These are phyloP conservation scores for Spatula clypeata DNA, from an alignment of 2,797 vertebrate genomes.

Conservation along the genomic window DNA sequence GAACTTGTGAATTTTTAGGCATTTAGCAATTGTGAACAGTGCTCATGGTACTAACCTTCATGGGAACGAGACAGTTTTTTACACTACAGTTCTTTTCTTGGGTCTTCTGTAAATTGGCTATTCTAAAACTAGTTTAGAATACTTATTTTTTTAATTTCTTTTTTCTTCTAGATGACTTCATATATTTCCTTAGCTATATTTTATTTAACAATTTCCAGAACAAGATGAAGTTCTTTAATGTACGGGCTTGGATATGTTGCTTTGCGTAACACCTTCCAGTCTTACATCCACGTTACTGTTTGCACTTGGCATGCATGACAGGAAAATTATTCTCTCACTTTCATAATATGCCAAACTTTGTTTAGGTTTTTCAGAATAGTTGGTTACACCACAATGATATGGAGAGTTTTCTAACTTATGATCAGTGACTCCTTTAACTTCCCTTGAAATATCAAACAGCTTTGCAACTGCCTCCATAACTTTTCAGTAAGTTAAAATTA, in stretches of 20 bases:
- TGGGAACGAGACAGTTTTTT: neutral
- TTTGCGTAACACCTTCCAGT: neutral
- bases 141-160: neutral
- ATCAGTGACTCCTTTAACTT: neutral
- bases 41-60: neutral
- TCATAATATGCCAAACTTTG: neutral
- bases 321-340: neutral
- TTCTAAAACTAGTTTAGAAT: neutral
- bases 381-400: neutral
- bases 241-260: neutral
- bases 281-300: neutral
- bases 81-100: neutral
- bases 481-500: neutral
- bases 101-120: neutral
- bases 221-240: neutral
- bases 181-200: neutral
- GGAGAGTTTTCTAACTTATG: neutral
- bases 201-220: neutral
- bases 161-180: neutral
- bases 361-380: constrained; percentile 21
- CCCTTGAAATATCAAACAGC: neutral
- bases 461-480: neutral
- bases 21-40: neutral
- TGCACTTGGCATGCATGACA: neutral
- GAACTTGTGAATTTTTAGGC: neutral